A percentile compares a stretch with the other conserved stretches of the same genome.
Conservation (phyloP, 2,888 invertebrate species). For the Dryomyza anilis region DNA sequence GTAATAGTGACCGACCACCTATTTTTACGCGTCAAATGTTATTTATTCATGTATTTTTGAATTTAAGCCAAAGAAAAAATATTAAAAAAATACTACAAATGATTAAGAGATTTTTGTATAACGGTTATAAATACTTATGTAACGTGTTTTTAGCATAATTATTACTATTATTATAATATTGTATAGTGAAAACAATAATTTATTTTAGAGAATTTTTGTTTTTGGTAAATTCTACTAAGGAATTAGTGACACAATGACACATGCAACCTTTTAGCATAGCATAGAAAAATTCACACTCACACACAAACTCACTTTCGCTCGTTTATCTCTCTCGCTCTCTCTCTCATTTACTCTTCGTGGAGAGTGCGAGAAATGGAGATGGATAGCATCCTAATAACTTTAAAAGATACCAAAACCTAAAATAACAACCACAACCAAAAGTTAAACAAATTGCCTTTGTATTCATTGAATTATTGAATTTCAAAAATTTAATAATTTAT, state of each 20-base stretch:
- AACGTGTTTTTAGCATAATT: slow-evolving; percentile 12
- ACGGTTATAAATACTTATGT: slow-evolving; percentile 4
- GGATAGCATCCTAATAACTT: slow-evolving; percentile 16
- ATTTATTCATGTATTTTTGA: no score
- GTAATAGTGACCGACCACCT: slow-evolving; percentile 42
- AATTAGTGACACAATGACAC: not conserved
- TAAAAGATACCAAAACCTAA: not conserved
- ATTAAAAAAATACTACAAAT: no score
- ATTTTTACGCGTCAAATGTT: slow-evolving; percentile 15
- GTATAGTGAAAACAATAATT: no score
- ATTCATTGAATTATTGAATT: slow-evolving; percentile 33
- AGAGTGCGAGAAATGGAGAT: no score
- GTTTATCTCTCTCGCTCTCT: no score
- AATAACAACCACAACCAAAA: slow-evolving; percentile 16
- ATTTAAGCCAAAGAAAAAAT: not conserved
- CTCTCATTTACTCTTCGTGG: no score
- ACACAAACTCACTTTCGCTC: no score
- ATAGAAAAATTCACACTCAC: not conserved
- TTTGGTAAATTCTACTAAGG: not conserved
- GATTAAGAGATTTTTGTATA: no score
- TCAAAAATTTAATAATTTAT: slow-evolving; percentile 17
- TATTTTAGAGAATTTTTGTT: no score
- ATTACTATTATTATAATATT: not conserved
- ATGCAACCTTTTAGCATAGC: slow-evolving; percentile 1
- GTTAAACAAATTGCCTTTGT: slow-evolving; percentile 48